phyloP scores from a whole-genome alignment of 92 coral and sea anemone species.

The Epizoanthus rinbou region DNA sequence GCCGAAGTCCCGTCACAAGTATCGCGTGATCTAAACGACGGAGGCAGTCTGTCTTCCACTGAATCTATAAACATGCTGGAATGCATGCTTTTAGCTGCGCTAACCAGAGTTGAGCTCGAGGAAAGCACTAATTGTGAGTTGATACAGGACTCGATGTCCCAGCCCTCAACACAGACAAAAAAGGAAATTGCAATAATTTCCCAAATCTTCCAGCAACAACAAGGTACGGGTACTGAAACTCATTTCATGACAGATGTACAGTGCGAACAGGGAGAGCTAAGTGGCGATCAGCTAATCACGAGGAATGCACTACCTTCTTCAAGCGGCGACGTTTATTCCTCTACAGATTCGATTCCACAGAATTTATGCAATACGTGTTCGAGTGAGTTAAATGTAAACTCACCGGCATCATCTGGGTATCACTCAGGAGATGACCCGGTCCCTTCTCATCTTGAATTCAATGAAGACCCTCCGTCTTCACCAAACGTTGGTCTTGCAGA shows the following conservation, averaged over 20 bases:
- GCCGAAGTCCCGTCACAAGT: too few relatives aligned
- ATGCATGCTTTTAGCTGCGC: neutral
- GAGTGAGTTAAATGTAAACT: neutral
- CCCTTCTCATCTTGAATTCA: neutral
- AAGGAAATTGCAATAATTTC: too few relatives aligned
- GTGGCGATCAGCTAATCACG: too few relatives aligned
- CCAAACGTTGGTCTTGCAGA: neutral
- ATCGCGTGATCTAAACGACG: neutral
- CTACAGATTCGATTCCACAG: neutral
- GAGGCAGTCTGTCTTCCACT: neutral
- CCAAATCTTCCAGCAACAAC: too few relatives aligned
- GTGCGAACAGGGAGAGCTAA: too few relatives aligned
- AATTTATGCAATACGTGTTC: neutral
- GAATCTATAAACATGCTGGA: neutral
- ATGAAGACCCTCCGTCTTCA: conserved; percentile 9
- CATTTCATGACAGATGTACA: too few relatives aligned
- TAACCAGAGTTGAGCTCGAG: too few relatives aligned
- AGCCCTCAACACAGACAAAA: too few relatives aligned
- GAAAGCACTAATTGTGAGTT: too few relatives aligned
- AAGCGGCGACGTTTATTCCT: neutral
- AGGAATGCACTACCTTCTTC: neutral
- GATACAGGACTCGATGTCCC: too few relatives aligned
- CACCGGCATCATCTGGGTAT: conserved; percentile 34
- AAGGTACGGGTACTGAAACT: too few relatives aligned
- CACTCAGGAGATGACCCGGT: conserved; percentile 25